Base-by-base conservation (phyloP, 1,140 invertebrate genomes). In the Penaeus japonicus region DNA sequence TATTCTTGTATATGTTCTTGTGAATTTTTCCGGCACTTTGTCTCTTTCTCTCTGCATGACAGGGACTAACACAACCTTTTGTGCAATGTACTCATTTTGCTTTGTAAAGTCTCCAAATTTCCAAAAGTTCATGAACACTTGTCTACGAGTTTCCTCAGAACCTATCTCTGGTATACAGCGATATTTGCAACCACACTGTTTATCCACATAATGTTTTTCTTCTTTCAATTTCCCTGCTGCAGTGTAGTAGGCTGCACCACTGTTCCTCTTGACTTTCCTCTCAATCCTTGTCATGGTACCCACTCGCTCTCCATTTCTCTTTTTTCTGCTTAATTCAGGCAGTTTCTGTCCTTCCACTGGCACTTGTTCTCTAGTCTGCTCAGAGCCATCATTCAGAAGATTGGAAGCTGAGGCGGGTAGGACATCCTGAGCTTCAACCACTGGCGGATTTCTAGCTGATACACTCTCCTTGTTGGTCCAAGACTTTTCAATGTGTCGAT, bases 181-280 rank as follows among this genome's bases (percentile, higher is more conserved):
- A 18, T 84, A 77, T n/a, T 75, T 75, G 53, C 87, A 88, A 5
- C 78, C 87, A 88, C 87, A 88, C 0, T 70, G 65, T 62, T 78
- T 65, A 59, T 88, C 87, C 27, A 62, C 17, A 27, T 84, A 88
- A 57, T 59, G 20, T 17, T 88, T 88, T 77, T 77, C 57, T 55
- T 62, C 53, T 20, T 83, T 82, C 4, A 83, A 35, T 39, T 88
- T 84, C 7, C 87, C 87, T 78, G 87, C 32, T 75, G 87, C 80
- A 20, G 87, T 88, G 32, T 82, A 47, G 59, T 88, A 88, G 24
- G 79, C 80, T 24, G 53, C 62, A 20, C 87, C 87, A 47, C 70
- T 75, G 22, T 88, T 88, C 32, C 87, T 83, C 27, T 77, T 75
- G 24, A 55, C 53, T 20, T 88, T 88, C 35, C 87, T 73, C 54